Evolutionary conservation across 2,888 invertebrate genomes (phyloP), one percentile per base, ranked within the genome.

Genomic region (Drosophila niveifrons): DNA sequence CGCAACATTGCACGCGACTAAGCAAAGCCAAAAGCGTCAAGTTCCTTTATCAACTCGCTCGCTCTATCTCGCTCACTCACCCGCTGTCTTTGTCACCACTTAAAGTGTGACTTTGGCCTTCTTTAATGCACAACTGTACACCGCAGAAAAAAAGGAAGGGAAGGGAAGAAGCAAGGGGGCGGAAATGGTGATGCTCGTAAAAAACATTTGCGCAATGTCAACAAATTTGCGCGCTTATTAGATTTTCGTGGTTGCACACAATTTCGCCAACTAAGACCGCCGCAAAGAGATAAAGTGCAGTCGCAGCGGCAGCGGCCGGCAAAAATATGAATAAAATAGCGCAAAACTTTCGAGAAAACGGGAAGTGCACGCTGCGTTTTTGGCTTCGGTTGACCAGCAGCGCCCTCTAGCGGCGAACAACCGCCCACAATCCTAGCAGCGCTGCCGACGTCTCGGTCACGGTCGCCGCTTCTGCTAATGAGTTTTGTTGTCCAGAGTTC

Each of bases 181-280:
- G 6, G 23, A 4, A 11, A 11, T 47, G 8, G 63, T 58, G 63
- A 28, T 17, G 78, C 63, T 82, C 78, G 82, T 88, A 85, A 85
- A 85, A 85, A 85, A 85, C 88, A 88, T 88, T 86, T 86, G 85
- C 85, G 88, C 88, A 83, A 88, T 86, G 85, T 86, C 85, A 86
- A 86, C 88, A 86, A 86, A 86, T 86, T 86, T 86, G 85, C 83
- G 83, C 86, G 85, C 85, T 88, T 86, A 86, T 86, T 86, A 86
- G 85, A 86, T 86, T 86, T 86, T 86, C 88, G 88, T 86, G 85
- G 85, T 82, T 82, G 86, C 88, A 86, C 85, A 86, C 88, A 88
- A 86, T 88, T 88, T 86, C 85, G 88, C 85, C 85, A 88, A 86
- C 88, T 83, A 86, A 82, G 88, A 80, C 63, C 81, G 80, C 83